Evolutionary conservation across 2,797 vertebrate species (phyloP).

Genomic region (Calcarius lapponicus): DNA sequence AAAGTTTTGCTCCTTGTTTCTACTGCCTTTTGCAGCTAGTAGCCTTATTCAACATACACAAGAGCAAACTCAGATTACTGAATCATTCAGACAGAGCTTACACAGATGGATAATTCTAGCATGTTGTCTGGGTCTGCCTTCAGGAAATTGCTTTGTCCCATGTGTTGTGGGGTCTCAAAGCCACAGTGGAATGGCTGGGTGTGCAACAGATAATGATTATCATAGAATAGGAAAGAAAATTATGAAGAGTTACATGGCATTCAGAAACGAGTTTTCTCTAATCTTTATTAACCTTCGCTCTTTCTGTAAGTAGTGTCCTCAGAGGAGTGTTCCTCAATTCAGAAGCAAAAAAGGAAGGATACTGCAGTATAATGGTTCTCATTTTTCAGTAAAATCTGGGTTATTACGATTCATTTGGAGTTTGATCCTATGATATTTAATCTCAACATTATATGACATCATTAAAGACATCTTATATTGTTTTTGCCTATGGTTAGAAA

Average conservation of each 20-base stretch:
- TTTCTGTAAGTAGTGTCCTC: neutral
- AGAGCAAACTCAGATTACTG: neutral
- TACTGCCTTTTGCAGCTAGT: neutral
- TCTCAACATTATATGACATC: constrained; percentile 68
- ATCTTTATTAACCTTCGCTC: constrained; percentile 38
- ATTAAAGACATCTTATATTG: constrained; percentile 69
- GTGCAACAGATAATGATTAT: neutral
- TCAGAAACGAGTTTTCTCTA: neutral
- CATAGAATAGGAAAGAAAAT: neutral
- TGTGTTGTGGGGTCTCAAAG: neutral
- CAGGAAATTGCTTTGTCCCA: neutral
- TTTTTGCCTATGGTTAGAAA: constrained; percentile 74
- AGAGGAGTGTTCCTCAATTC: neutral
- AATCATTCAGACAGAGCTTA: neutral
- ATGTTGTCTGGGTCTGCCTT: neutral
- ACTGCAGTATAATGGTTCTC: neutral
- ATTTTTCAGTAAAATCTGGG: constrained; percentile 21
- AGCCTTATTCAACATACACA: neutral
- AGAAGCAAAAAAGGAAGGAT: neutral
- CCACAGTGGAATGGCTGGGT: neutral
- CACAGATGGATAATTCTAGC: neutral
- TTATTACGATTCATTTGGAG: constrained; percentile 37
- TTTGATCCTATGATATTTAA: constrained; percentile 44
- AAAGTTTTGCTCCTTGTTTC: neutral
- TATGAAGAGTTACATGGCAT: neutral